phyloP scores from a whole-genome alignment of 2,797 vertebrate genomes.

The Sardinella longiceps region DNA sequence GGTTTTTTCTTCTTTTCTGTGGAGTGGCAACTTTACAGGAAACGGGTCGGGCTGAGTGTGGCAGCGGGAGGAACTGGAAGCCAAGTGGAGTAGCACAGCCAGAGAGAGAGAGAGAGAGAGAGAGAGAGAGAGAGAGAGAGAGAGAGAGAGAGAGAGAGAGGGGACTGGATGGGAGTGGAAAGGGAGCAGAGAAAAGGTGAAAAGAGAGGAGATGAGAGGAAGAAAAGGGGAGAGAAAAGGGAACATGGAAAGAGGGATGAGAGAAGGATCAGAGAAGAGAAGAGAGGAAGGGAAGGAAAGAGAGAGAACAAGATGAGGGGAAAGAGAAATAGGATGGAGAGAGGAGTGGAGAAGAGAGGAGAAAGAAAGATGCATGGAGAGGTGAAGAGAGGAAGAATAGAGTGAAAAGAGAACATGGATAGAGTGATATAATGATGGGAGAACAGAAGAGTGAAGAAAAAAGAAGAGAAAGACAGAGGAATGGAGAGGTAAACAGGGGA shows the following conservation, averaged over 20 bases:
- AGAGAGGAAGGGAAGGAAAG: not conserved
- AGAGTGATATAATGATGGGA: not conserved
- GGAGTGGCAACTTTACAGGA: constrained; percentile 45
- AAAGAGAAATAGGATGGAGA: not conserved
- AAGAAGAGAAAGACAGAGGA: not conserved
- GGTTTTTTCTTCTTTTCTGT: constrained; percentile 47
- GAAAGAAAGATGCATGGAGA: not conserved
- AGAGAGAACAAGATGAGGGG: not conserved
- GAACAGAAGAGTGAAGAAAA: not conserved
- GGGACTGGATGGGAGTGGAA: not conserved
- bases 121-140: not conserved
- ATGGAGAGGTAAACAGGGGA: not conserved
- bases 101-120: not conserved
- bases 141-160: not conserved
- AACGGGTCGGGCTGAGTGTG: constrained; percentile 47
- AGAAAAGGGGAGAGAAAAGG: too few relatives aligned
- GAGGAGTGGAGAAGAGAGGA: not conserved
- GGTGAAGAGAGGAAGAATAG: not conserved
- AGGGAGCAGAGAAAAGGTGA: not conserved
- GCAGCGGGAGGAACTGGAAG: constrained; percentile 48
- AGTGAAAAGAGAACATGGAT: not conserved
- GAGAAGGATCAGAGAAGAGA: not conserved
- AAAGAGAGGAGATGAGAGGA: not conserved
- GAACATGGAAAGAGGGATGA: not conserved
- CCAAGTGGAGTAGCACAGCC: constrained; percentile 16